Base-by-base conservation (phyloP, 2,888 invertebrate species). In the Cheilosia vulpina region DNA sequence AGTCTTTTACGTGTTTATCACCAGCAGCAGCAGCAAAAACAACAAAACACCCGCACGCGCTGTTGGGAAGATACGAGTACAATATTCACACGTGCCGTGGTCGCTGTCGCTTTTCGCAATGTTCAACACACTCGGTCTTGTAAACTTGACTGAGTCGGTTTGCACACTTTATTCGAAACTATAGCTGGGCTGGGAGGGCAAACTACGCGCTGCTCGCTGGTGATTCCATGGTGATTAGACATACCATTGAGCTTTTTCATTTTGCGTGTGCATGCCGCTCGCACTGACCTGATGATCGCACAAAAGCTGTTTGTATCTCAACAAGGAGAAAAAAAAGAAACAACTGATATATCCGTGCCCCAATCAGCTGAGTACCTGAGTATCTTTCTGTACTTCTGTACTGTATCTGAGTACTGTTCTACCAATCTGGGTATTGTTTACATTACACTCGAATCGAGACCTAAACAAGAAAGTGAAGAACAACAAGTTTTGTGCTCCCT, bases 91-190 rank as follows among this genome's bases (percentile, higher is more conserved):
- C 68, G 68, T 50, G 53, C 34, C 31, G 17, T 52, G 21, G 57
- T 60, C 53, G 53, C 19, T 21, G 19, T 34, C 45, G 41, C 31
- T 31, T 31, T 66, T 52, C 41, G 41, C 19, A 81, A 62, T 47
- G 69, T 69, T 57, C 78, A 73, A 52, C 50, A 38, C 72, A 63
- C 82, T 73, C 31, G 65, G 62, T 73, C 68, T 65, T 68, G 63
- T 69, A 72, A 69, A 58, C 78, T 60, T 84, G 78, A 84, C 83
- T 79, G 69, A 78, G 45, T 24, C 41, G 38, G 58, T 43, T 65
- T 55, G 50, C 57, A 65, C 45, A 52, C 17, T 52, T 60, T 58
- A 17, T 34, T 52, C 58, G 45, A 66, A 41, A 34, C 31, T 66
- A 45, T 41, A 43, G 47, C 65, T 27, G 13, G 11, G 38, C 6